phyloP scores from a whole-genome alignment of 37 sponge, comb jelly and placozoan genomes.

The Cliona cf. orientalis region DNA sequence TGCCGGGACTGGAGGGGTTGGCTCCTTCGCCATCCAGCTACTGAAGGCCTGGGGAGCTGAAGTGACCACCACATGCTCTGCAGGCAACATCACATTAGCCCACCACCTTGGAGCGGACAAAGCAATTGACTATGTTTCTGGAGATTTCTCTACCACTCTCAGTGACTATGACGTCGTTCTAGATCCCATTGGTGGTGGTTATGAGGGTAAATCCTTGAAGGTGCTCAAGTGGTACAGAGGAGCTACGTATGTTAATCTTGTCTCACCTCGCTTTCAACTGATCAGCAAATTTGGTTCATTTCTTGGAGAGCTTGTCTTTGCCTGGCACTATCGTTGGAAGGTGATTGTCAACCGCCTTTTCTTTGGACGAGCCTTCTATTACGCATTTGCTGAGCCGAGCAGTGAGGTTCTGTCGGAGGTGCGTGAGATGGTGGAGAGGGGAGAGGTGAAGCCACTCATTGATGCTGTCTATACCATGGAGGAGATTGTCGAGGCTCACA shows the following conservation, averaged over 20 bases:
- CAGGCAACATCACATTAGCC: conserved; percentile 50
- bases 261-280: conserved; percentile 34
- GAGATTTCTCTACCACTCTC: conserved; percentile 44
- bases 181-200: conserved; percentile 55
- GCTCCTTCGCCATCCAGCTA: conserved; percentile 83
- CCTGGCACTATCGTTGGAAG: conserved; percentile 61
- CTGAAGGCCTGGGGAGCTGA: conserved; percentile 87
- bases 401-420: conserved; percentile 43
- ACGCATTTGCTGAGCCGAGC: conserved; percentile 46
- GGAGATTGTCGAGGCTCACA: conserved; percentile 69
- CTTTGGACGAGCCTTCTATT: conserved; percentile 61
- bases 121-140: conserved; percentile 67
- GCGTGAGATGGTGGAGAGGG: conserved; percentile 64
- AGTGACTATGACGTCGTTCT: conserved; percentile 72
- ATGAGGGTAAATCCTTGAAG: conserved; percentile 37
- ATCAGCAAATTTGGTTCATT: conserved; percentile 29
- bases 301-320: conserved; percentile 43
- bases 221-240: conserved; percentile 72
- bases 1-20: conserved; percentile 82
- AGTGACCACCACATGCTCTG: conserved; percentile 75
- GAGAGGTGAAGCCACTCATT: conserved; percentile 60
- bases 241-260: conserved; percentile 58
- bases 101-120: conserved; percentile 77
- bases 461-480: conserved; percentile 59
- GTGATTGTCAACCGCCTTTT: conserved; percentile 44